phyloP scores from a whole-genome alignment of 2,113 vertebrate species.

The Pantherophis guttatus region DNA sequence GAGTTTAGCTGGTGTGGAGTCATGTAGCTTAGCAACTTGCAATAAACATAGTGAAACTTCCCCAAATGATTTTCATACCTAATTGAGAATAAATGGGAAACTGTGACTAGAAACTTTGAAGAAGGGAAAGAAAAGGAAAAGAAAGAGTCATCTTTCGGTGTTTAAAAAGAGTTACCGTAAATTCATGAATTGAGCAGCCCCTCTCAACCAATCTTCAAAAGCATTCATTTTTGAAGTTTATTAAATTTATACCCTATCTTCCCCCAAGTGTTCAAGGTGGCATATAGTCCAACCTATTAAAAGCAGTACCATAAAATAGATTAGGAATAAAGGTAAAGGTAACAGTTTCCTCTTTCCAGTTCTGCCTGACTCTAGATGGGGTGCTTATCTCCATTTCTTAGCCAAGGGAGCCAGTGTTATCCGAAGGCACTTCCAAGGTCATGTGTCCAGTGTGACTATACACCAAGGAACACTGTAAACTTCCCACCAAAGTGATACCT shows the following conservation, averaged over 20 bases:
- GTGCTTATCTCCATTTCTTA: neutral
- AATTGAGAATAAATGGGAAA: neutral
- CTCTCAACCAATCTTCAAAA: neutral
- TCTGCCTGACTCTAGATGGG: neutral
- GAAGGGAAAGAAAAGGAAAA: neutral
- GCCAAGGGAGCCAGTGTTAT: neutral
- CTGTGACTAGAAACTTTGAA: neutral
- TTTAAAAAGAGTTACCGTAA: neutral
- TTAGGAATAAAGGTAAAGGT: neutral
- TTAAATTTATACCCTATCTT: neutral
- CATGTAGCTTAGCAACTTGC: slow-evolving; percentile 11
- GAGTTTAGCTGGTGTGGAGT: neutral
- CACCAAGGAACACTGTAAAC: neutral
- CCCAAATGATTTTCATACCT: neutral
- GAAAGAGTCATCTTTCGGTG: neutral
- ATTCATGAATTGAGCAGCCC: neutral
- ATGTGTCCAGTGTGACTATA: neutral
- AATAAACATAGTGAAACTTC: neutral
- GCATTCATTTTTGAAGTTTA: neutral
- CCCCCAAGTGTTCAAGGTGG: neutral
- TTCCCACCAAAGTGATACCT: neutral
- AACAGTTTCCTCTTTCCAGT: neutral
- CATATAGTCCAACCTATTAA: neutral
- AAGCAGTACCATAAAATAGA: neutral
- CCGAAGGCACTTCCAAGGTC: neutral